phyloP scores from a whole-genome alignment of 2,888 invertebrate genomes.

The Tiliacea aurago region DNA sequence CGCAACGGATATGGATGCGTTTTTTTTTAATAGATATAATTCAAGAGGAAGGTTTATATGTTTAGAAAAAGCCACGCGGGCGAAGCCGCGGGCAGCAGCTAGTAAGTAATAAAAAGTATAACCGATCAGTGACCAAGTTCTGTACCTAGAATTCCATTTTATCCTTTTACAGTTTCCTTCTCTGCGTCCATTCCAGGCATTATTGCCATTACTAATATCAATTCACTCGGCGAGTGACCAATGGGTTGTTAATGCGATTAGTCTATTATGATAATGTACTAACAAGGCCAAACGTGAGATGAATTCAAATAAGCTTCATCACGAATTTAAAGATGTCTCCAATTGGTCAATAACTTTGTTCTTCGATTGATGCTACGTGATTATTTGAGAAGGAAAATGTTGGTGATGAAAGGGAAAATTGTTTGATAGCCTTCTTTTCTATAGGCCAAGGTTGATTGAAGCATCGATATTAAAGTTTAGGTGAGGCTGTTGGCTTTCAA shows the following conservation, averaged over 20 bases:
- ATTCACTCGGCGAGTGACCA: constrained; percentile 16
- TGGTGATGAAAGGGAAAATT: constrained; percentile 9
- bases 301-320: constrained; percentile 17
- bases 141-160: neutral
- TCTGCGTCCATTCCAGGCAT: constrained; percentile 1
- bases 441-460: constrained; percentile 2
- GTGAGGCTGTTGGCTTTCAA: neutral
- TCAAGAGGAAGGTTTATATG: no score
- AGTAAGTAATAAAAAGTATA: neutral
- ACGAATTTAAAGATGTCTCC: constrained; percentile 19
- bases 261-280: constrained; percentile 43
- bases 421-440: neutral
- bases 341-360: constrained; percentile 28
- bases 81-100: no score
- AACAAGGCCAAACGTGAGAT: constrained; percentile 57
- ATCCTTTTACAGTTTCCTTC: neutral
- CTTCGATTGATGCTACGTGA: constrained; percentile 26
- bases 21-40: no score
- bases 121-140: neutral
- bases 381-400: constrained; percentile 13
- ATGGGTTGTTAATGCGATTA: constrained; percentile 45
- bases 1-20: no score
- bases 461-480: neutral
- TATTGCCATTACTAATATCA: constrained; percentile 45
- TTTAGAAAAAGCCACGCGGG: no score